Base-by-base conservation (phyloP, 2,797 vertebrate species). In the Iguana delicatissima region DNA sequence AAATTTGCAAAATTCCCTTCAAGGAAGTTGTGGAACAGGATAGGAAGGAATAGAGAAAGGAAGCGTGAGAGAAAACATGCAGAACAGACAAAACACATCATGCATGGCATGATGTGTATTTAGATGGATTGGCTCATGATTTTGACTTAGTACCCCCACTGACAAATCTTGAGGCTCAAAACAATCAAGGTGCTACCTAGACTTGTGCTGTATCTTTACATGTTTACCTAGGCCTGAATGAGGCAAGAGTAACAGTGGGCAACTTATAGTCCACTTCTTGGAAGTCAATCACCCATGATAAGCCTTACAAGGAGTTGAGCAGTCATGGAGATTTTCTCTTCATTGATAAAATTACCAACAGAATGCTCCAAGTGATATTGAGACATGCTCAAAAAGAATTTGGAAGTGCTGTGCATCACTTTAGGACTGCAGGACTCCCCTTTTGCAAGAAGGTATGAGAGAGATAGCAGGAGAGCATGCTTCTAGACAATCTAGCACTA, bases 21-120 rank as follows among this genome's bases (percentile, higher is more conserved):
- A 81, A 55, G 73, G 84, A 55, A 86, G 32, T 24, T 88, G n/a
- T 6, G 69, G n/a, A 55, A 64, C 46, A 80, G 50, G 87, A 88
- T 76, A 84, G 79, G 67, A 81, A 35, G n/a, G 74, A 77, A 73
- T 80, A 77, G 73, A 93, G 57, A 74, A 82, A 77, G 84, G 38
- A 73, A 38, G 50, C 12, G n/a, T 72, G 86, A 85, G 42, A 81
- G 84, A 86, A 81, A 57, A 74, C 46, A 64, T 80, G 59, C 35
- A 57, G 16, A 69, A 32, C 67, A 69, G 29, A 69, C 29, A 69
- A 32, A 69, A 69, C 67, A 69, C 10, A 69, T 69, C 67, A 69
- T 69, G 67, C 67, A 29, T 14, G 67, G 67, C 67, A 69, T 69
- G 67, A 69, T 69, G 29, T 69, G 67, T 32, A 69, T 69, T 69